Conservation (phyloP, 1,140 invertebrate genomes). For the Drosophila erecta region DNA sequence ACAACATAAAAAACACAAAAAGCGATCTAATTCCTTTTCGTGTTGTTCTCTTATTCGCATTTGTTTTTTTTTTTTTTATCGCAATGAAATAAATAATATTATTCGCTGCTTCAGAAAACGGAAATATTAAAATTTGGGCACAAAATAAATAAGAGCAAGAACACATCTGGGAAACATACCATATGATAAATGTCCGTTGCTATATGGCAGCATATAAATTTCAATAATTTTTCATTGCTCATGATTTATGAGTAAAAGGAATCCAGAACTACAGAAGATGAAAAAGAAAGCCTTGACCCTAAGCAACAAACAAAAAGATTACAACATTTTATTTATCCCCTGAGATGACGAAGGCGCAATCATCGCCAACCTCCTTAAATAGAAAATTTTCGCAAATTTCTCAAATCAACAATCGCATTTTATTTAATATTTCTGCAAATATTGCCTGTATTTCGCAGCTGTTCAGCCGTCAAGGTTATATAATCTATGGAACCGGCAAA, state of each 20-base stretch:
- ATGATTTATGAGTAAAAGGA: conserved; percentile 23
- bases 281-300: conserved; percentile 51
- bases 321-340: not conserved
- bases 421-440: conserved; percentile 50
- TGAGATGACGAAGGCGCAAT: not conserved
- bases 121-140: conserved; percentile 48
- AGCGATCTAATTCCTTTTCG: conserved; percentile 37
- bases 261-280: not conserved
- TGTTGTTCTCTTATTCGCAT: conserved; percentile 13
- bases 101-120: conserved; percentile 33
- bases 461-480: conserved; percentile 74
- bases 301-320: conserved; percentile 36
- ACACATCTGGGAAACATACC: conserved; percentile 20
- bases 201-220: conserved; percentile 50
- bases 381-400: conserved; percentile 17
- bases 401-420: conserved; percentile 21
- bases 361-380: conserved; percentile 51
- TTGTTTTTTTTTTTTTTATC: conserved; percentile 5
- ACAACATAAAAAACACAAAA: conserved; percentile 18
- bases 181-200: conserved; percentile 19
- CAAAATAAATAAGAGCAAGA: conserved; percentile 32
- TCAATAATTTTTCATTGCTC: conserved; percentile 44
- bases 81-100: conserved; percentile 40
- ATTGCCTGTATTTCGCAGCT: conserved; percentile 64
- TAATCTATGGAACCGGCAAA: conserved; percentile 50